A percentile compares a stretch with the other conserved stretches of the same genome.
phyloP scores from a whole-genome alignment of 2,888 invertebrate species.

The Polydrusus cervinus region DNA sequence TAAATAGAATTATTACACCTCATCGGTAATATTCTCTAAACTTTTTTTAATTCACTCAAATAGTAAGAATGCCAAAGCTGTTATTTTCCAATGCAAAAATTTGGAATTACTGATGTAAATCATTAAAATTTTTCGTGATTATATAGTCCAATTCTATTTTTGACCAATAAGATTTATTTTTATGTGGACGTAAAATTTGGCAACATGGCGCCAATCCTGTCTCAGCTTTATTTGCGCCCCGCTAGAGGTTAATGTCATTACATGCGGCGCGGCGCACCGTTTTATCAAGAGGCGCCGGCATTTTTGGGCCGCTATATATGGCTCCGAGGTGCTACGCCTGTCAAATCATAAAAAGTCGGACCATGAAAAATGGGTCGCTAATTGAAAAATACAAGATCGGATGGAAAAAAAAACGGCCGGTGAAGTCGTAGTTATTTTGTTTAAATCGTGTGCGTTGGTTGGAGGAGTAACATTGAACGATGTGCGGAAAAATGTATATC shows the following conservation, averaged over 20 bases:
- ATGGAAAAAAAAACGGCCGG: conserved; percentile 5
- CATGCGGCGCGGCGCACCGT: conserved; percentile 54
- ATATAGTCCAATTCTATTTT: too few relatives aligned
- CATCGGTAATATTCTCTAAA: too few relatives aligned
- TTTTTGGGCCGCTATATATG: conserved; percentile 52
- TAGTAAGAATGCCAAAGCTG: too few relatives aligned
- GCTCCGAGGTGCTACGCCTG: conserved; percentile 40
- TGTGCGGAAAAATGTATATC: too few relatives aligned
- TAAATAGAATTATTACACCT: too few relatives aligned
- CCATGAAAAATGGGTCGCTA: conserved; percentile 51
- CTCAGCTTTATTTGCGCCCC: conserved; percentile 60
- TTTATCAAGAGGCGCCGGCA: conserved; percentile 53
- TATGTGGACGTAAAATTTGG: conserved; percentile 19
- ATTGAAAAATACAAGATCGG: conserved; percentile 46
- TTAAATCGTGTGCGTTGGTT: background rate
- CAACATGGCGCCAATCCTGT: conserved; percentile 51
- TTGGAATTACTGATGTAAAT: too few relatives aligned
- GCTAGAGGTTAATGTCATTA: conserved; percentile 61
- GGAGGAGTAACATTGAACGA: too few relatives aligned
- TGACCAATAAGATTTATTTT: too few relatives aligned
- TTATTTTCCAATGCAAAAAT: too few relatives aligned
- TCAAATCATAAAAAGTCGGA: conserved; percentile 49
- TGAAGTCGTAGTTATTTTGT: conserved; percentile 21
- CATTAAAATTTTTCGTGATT: too few relatives aligned
- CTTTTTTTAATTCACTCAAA: too few relatives aligned